Conservation (phyloP, 1,140 invertebrate genomes). For the Trinorchestia longiramus region DNA sequence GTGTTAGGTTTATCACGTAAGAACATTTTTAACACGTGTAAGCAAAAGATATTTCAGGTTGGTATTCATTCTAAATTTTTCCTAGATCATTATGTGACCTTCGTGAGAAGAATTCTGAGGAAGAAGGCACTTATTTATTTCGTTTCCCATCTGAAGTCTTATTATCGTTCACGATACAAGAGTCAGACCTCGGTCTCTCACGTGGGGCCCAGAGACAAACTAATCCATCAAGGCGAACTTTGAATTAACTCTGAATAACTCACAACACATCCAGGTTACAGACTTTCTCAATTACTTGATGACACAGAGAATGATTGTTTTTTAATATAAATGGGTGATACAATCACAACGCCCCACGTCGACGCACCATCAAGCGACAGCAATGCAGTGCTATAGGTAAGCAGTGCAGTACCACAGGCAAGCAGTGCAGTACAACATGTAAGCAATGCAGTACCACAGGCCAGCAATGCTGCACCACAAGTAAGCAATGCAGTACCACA, state of each 20-base stretch:
- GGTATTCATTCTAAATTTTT: neutral
- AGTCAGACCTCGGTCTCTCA: neutral
- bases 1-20: neutral
- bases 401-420: no score
- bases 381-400: no score
- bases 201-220: neutral
- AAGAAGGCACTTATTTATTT: neutral
- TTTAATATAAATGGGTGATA: neutral
- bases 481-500: no score
- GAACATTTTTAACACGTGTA: neutral
- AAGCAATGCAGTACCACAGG: no score
- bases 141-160: neutral
- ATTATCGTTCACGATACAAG: neutral
- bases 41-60: neutral
- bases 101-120: neutral
- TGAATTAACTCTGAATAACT: neutral
- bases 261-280: neutral
- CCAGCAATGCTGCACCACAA: no score
- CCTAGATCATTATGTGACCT: neutral
- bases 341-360: no score
- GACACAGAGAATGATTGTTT: neutral
- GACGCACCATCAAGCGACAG: no score
- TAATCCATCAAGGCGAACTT: neutral
- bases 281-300: neutral
- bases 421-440: no score